Base-by-base conservation (phyloP, 2,113 vertebrate genomes). In the Zapus hudsonius region DNA sequence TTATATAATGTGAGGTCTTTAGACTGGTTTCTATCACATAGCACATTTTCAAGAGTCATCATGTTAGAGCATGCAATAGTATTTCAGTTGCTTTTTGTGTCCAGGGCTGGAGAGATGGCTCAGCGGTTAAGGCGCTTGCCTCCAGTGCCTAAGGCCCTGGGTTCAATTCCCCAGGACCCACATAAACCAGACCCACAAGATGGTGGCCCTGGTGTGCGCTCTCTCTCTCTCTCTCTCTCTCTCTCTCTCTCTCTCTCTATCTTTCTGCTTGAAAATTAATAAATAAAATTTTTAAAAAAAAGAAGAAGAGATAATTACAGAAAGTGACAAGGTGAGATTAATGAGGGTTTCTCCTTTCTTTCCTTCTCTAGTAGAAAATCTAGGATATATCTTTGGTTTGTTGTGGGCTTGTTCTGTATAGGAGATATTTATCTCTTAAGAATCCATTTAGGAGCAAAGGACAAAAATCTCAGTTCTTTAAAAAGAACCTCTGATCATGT, bases 361-460 rank as follows among this genome's bases (percentile, higher is more conserved):
- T 83, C 73, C 57, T 86, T 89, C 44, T 17, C 11, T 95, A 63
- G 31, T 67, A 29, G 61, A 84, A 90, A 82, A 92, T 66, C 0
- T 25, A 75, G 16, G 19, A 16, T 63, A 36, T 91, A 23, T 52
- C n/a, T 93, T 92, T 90, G 31, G 27, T 40, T 95, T 95, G 44
- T 59, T 78, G 38, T n/a, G n/a, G n/a, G n/a, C n/a, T n/a, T n/a
- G n/a, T n/a, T n/a, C n/a, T 42, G 22, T 78, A 44, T 36, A 31
- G 66, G 61, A 89, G 27, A 42, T 69, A 33, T 72, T 89, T 92
- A 76, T 84, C 47, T 91, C 76, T 27, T 67, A 72, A 92, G 27
- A 89, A 84, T 22, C 72, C 42, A 95, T 89, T 93, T 80, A 88
- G 69, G 20, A 89, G 2, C 19, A 95, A 86, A 75, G 80, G 36